Evolutionary conservation across 1,140 invertebrate genomes (phyloP).

Genomic region (Dinothrombium tinctorium): DNA sequence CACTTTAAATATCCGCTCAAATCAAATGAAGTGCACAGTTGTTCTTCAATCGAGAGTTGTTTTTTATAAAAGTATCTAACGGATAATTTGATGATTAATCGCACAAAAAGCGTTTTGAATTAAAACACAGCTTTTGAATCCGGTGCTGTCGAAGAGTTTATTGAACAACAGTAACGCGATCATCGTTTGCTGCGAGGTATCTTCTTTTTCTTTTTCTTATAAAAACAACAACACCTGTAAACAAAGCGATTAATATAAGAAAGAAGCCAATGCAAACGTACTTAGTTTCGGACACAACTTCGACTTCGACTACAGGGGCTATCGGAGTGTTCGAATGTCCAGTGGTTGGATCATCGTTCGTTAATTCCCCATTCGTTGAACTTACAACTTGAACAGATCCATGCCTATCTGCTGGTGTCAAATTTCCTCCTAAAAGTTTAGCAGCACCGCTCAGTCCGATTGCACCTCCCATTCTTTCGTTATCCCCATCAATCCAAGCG

Average conservation of each 20-base stretch:
- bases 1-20: no score
- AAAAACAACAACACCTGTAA: conserved; percentile 15
- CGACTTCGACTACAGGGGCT: conserved; percentile 70
- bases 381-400: conserved; percentile 60
- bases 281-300: conserved; percentile 37
- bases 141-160: no score
- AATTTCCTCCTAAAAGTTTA: conserved; percentile 4
- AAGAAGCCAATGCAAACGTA: conserved; percentile 17
- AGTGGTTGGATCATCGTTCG: conserved; percentile 76
- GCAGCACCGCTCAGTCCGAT: neutral
- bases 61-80: no score
- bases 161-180: no score
- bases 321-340: conserved; percentile 91
- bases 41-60: no score
- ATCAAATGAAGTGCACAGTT: no score
- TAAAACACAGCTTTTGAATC: no score
- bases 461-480: neutral
- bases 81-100: no score
- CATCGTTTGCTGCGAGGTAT: conserved; percentile 1
- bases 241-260: neutral
- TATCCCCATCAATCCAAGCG: conserved; percentile 6
- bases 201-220: conserved; percentile 14
- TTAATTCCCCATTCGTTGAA: conserved; percentile 84
- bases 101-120: no score
- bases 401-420: conserved; percentile 13